These are phyloP conservation scores for Notoglanidium macrostoma DNA, from an alignment of 2,797 vertebrate species.

Conservation along the genomic window DNA sequence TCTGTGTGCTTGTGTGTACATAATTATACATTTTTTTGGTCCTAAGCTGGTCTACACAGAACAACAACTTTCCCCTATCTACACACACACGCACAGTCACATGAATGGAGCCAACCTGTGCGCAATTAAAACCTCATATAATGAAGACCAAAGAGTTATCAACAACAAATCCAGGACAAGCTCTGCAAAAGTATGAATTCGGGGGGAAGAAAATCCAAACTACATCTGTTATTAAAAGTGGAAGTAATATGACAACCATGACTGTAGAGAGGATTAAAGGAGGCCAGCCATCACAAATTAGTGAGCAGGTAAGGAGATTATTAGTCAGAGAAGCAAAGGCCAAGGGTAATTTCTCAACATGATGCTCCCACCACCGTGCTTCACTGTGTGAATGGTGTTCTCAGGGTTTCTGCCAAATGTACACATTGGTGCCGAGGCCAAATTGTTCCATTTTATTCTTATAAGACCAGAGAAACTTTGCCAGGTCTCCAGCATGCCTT, in stretches of 20 bases:
- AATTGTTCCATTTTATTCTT: neutral
- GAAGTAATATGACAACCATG: neutral
- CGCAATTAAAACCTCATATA: too few relatives aligned
- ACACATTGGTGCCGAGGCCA: neutral
- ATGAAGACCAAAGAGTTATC: too few relatives aligned
- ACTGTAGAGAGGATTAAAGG: neutral
- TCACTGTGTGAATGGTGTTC: neutral
- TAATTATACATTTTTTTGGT: neutral
- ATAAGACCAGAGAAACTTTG: neutral
- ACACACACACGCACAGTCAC: neutral
- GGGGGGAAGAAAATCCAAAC: too few relatives aligned
- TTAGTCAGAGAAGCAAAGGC: neutral
- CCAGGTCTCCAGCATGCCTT: neutral
- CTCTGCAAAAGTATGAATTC: too few relatives aligned
- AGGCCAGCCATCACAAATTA: neutral
- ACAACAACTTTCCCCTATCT: neutral
- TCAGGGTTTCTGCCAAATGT: neutral
- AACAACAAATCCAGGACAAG: too few relatives aligned
- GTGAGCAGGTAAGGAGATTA: neutral
- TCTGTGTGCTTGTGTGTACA: neutral
- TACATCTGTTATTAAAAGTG: too few relatives aligned
- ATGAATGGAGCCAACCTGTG: too few relatives aligned
- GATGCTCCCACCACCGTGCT: conserved; percentile 11
- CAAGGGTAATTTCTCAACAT: neutral
- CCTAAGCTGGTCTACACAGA: neutral